Base-by-base conservation (phyloP, 1,140 invertebrate species). In the Thereuonema tuberculata region DNA sequence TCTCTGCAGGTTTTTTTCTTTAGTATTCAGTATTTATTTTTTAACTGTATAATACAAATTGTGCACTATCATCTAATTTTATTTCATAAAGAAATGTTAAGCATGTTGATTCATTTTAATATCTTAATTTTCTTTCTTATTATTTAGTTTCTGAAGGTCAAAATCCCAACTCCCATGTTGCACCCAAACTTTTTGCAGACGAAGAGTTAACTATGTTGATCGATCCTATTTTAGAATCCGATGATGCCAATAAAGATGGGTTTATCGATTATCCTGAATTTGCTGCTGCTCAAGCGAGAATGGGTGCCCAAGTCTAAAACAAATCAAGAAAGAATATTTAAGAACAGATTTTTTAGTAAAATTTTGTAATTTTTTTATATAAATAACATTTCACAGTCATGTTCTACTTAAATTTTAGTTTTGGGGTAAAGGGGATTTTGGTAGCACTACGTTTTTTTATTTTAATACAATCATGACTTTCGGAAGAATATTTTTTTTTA, bases 181-280 rank as follows among this genome's bases (percentile, higher is more conserved):
- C 81, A 58, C 82, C 88, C 29, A 94, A 93, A 76, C 80, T 93
- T 37, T 95, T 95, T 73, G 82, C 80, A 48, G 93, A 98, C 72
- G 84, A 88, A 9, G 93, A 97, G 75, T 74, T 97, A 17, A 75
- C 82, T 0, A 81, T 84, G 59, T 81, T 97, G 67, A 96, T 98
- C 64, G 93, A 97, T 75, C 90, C 90, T 0, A 96, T 97, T 66
- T 74, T 98, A 29, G 81, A 82, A 63, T 89, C 92, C 77, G 93
- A 97, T 72, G 94, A 97, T 71, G 77, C 80, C 31, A 93, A 95
- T 73, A 78, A 79, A 61, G 93, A 97, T 72, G 93, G 93, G 1
- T 97, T 82, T 68, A 95, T 98, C 59, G 92, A 96, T 76, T 97
- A 97, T 75, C 84, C 88, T 0, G 93, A 98, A 76, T 98, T 97